A percentile compares a stretch with the other conserved stretches of the same genome.
Evolutionary conservation across 2,888 invertebrate genomes (phyloP).

Genomic region (Lagria hirta): DNA sequence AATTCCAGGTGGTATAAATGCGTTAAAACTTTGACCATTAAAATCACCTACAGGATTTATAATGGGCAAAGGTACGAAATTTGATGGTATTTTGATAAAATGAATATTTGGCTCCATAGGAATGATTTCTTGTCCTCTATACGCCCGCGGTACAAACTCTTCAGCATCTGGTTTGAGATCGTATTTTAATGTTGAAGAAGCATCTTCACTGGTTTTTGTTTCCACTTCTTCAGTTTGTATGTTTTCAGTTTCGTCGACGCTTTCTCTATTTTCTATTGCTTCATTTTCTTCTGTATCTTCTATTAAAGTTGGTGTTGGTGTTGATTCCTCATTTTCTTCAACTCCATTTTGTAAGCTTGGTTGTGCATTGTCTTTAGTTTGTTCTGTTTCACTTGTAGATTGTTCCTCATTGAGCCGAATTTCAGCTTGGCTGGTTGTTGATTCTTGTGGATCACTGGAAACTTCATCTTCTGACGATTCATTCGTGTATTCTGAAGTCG

Average conservation of each 20-base stretch:
- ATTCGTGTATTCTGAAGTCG: slow-evolving; percentile 41
- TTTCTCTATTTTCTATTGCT: slow-evolving; percentile 4
- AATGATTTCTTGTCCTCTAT: slow-evolving; percentile 37
- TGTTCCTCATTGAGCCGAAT: too few species aligned
- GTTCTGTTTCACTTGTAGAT: background rate
- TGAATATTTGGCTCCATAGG: slow-evolving; percentile 35
- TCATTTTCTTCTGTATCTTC: slow-evolving; percentile 2
- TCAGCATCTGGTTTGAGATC: slow-evolving; percentile 52
- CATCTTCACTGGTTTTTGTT: background rate
- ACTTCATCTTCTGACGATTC: slow-evolving; percentile 24
- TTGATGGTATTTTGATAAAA: slow-evolving; percentile 44
- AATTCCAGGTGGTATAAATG: slow-evolving; percentile 46
- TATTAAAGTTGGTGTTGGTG: background rate
- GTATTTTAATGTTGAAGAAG: slow-evolving; percentile 17
- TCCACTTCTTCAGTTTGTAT: background rate
- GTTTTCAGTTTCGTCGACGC: background rate
- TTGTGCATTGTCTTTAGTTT: slow-evolving; percentile 32
- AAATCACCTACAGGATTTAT: slow-evolving; percentile 41
- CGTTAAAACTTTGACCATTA: too few species aligned
- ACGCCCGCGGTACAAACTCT: slow-evolving; percentile 53
- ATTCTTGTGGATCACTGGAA: slow-evolving; percentile 11
- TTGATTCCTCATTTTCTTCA: slow-evolving; percentile 19
- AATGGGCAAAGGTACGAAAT: slow-evolving; percentile 47
- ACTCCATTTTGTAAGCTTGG: slow-evolving; percentile 35
- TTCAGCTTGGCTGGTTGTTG: slow-evolving; percentile 17